These are phyloP conservation scores for Alethe diademata DNA, from an alignment of 2,113 vertebrate genomes.

Conservation along the genomic window DNA sequence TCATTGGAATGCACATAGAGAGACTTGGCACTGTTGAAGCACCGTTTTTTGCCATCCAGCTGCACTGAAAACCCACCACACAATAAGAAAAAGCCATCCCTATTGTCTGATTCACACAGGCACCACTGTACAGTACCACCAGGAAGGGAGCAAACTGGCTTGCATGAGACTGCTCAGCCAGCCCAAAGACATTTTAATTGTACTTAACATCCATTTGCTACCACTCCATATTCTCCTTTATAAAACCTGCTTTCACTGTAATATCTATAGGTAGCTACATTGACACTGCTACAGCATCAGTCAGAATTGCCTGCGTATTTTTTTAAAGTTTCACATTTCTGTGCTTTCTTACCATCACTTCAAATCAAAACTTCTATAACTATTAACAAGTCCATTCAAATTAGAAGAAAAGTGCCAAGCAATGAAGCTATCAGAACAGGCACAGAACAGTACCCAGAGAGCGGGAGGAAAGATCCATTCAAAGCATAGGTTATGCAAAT, in stretches of 20 bases:
- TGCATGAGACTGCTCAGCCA: background rate
- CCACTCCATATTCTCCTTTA: background rate
- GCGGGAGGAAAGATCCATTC: background rate
- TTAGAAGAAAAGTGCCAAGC: background rate
- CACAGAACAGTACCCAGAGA: background rate
- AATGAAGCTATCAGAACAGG: background rate
- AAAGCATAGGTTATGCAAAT: background rate
- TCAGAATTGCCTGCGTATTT: background rate
- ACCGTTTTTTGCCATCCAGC: background rate
- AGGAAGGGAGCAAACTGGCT: background rate
- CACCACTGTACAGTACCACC: background rate
- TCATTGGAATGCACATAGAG: background rate
- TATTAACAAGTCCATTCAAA: background rate
- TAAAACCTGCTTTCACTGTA: background rate
- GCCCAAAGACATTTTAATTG: background rate
- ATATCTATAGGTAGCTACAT: background rate
- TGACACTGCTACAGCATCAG: background rate
- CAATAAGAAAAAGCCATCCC: background rate
- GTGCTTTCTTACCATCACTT: background rate
- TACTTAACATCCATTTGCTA: background rate
- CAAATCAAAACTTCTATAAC: background rate
- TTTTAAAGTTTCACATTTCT: background rate
- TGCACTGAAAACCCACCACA: background rate
- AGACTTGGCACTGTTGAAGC: background rate
- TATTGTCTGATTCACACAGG: background rate